A percentile compares a stretch with the other conserved stretches of the same genome.
Evolutionary conservation across 1,140 invertebrate species (phyloP).

Genomic region (Melanaphis sacchari): DNA sequence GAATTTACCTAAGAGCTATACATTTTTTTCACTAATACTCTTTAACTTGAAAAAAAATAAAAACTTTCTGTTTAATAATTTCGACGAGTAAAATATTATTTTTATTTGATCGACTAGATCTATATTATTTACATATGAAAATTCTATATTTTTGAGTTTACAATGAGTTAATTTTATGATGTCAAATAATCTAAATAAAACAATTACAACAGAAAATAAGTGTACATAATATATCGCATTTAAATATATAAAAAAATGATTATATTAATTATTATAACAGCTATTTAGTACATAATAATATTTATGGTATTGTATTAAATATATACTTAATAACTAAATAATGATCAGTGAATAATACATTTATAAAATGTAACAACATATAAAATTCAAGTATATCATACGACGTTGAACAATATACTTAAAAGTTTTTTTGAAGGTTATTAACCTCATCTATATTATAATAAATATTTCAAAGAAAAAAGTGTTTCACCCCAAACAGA

Average conservation of each 20-base stretch:
- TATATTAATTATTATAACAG: background rate
- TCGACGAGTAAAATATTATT: background rate
- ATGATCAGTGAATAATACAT: background rate
- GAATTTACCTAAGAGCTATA: background rate
- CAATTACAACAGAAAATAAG: background rate
- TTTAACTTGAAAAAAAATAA: background rate
- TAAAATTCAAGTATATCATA: background rate
- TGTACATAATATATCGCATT: background rate
- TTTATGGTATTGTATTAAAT: too few relatives aligned
- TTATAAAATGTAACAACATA: background rate
- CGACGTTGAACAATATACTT: background rate
- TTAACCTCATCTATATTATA: background rate
- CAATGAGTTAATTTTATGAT: background rate
- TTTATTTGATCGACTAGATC: background rate
- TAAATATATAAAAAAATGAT: too few relatives aligned
- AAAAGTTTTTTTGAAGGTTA: background rate
- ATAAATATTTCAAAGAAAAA: background rate
- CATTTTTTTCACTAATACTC: background rate
- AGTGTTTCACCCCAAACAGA: background rate
- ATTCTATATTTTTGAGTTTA: background rate
- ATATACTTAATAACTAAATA: background rate
- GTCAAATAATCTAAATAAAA: too few relatives aligned
- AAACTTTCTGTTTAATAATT: too few relatives aligned
- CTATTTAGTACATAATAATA: background rate
- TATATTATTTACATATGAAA: background rate